Evolutionary conservation across 2,888 invertebrate species (phyloP).

Genomic region (Plagodis dolabraria): DNA sequence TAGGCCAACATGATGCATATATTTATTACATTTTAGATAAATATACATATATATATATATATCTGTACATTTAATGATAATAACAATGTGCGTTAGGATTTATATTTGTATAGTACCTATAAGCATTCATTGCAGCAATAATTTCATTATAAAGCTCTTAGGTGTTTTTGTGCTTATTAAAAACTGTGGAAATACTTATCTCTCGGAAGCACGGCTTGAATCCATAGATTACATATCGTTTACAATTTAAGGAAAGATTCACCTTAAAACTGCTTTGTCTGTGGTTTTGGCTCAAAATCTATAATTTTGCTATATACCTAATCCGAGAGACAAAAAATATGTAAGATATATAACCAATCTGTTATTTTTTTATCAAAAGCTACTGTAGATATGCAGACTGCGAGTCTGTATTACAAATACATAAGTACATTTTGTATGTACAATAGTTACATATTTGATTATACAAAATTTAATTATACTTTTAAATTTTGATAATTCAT

Average conservation of each 20-base stretch:
- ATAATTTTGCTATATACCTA: too few relatives aligned
- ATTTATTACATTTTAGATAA: neutral
- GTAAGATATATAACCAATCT: too few relatives aligned
- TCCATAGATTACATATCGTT: too few relatives aligned
- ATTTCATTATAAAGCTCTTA: neutral
- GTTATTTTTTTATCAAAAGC: conserved; percentile 5
- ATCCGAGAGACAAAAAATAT: too few relatives aligned
- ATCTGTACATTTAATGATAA: conserved; percentile 3
- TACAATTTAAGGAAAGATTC: too few relatives aligned
- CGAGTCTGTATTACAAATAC: neutral
- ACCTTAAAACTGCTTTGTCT: too few relatives aligned
- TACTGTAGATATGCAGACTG: conserved; percentile 13
- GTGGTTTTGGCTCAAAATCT: too few relatives aligned
- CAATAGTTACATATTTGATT: conserved; percentile 2
- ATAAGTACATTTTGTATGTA: neutral
- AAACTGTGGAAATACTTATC: too few relatives aligned
- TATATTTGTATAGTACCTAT: conserved; percentile 2
- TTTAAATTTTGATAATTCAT: neutral
- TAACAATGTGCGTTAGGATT: conserved; percentile 2
- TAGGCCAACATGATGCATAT: conserved; percentile 25
- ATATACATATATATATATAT: conserved; percentile 3
- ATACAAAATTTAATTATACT: too few relatives aligned
- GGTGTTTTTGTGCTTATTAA: too few relatives aligned
- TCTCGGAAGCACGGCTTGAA: too few relatives aligned
- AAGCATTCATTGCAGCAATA: neutral